Evolutionary conservation across 2,888 invertebrate genomes (phyloP).

Genomic region (Charanyca ferruginea): DNA sequence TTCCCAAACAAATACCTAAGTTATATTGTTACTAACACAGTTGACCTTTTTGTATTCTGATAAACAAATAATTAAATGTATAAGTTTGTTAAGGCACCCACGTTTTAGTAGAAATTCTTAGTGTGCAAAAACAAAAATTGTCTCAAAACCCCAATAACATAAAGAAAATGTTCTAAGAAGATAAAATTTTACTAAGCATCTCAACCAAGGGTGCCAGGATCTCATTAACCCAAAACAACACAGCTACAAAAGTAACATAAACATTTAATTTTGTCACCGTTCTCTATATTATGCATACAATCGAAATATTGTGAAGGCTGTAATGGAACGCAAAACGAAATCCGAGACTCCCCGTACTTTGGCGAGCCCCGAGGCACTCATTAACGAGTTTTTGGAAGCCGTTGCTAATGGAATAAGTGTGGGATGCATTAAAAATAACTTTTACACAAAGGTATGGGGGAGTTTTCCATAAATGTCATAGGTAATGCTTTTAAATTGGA

Average conservation of each 20-base stretch:
- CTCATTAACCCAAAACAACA: constrained; percentile 24
- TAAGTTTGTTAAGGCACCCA: no score
- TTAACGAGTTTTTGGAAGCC: constrained; percentile 57
- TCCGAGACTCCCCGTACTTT: constrained; percentile 44
- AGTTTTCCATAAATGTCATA: constrained; percentile 51
- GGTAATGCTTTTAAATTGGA: constrained; percentile 51
- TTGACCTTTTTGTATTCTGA: no score
- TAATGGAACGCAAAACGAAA: constrained; percentile 56
- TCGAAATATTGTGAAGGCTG: constrained; percentile 35
- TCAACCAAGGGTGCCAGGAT: background rate
- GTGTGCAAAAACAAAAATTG: no score
- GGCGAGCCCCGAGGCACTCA: constrained; percentile 51
- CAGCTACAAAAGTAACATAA: constrained; percentile 17
- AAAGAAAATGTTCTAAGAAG: background rate
- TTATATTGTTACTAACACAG: no score
- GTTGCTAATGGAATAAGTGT: constrained; percentile 61
- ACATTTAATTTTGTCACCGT: constrained; percentile 40
- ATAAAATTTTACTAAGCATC: background rate
- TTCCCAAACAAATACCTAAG: no score
- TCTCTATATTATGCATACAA: constrained; percentile 44
- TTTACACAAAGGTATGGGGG: constrained; percentile 49
- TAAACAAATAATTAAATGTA: no score
- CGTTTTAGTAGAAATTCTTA: no score
- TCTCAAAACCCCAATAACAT: no score
- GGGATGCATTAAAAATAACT: constrained; percentile 60